Evolutionary conservation across 1,140 invertebrate species (phyloP).

Genomic region (Bombus sylvicola): DNA sequence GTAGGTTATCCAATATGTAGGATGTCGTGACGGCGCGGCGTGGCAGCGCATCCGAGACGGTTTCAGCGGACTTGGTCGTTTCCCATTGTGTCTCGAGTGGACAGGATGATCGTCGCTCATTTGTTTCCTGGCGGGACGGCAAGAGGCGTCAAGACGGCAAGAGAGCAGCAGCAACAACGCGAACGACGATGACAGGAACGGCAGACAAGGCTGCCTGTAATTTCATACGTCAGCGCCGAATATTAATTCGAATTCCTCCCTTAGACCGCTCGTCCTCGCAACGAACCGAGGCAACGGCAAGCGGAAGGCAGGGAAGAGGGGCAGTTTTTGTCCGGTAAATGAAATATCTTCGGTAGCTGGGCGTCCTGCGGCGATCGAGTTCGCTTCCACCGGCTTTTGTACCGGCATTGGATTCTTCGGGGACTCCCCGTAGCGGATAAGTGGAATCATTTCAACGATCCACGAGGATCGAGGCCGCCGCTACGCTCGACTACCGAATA

Average conservation of each 20-base stretch:
- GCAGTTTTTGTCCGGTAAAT: slow-evolving; percentile 79
- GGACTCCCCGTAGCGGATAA: slow-evolving; percentile 78
- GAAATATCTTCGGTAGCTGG: slow-evolving; percentile 80
- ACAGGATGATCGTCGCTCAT: slow-evolving; percentile 80
- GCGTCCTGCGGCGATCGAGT: slow-evolving; percentile 76
- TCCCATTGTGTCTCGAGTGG: slow-evolving; percentile 75
- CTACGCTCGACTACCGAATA: slow-evolving; percentile 54
- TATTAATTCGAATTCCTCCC: slow-evolving; percentile 82
- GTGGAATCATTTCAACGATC: slow-evolving; percentile 77
- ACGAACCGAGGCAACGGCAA: slow-evolving; percentile 25
- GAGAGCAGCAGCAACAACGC: slow-evolving; percentile 38
- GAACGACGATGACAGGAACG: slow-evolving; percentile 45
- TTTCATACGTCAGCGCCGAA: slow-evolving; percentile 82
- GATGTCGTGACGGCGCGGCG: slow-evolving; percentile 44
- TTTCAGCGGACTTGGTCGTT: slow-evolving; percentile 57
- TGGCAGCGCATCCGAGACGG: slow-evolving; percentile 1
- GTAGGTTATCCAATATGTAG: slow-evolving; percentile 62
- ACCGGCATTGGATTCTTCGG: slow-evolving; percentile 70
- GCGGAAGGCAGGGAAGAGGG: slow-evolving; percentile 10
- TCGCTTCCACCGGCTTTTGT: slow-evolving; percentile 78
- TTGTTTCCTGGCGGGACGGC: slow-evolving; percentile 78
- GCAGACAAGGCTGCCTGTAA: slow-evolving; percentile 74
- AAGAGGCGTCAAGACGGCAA: slow-evolving; percentile 41
- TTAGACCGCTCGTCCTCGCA: slow-evolving; percentile 31
- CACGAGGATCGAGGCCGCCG: slow-evolving; percentile 53